Evolutionary conservation across 2,888 invertebrate species (phyloP).

Genomic region (Cyrtodaria siliqua): DNA sequence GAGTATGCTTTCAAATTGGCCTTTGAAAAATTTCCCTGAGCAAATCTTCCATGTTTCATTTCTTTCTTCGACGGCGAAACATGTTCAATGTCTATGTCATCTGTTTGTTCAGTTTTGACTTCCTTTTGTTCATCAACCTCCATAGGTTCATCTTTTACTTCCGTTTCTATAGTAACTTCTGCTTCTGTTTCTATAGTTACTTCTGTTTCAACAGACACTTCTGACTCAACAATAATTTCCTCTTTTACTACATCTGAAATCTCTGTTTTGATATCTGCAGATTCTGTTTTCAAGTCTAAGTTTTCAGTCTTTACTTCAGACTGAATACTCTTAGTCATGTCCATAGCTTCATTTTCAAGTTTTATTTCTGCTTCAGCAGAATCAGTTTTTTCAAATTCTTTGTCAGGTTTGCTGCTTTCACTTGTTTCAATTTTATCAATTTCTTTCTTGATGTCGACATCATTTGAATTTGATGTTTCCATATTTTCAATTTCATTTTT

Average conservation of each 20-base stretch:
- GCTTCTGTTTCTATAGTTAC: too few relatives aligned
- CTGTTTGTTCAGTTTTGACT: slow-evolving; percentile 34
- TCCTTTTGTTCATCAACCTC: slow-evolving; percentile 38
- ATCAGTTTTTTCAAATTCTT: slow-evolving; percentile 20
- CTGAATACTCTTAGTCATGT: slow-evolving; percentile 42
- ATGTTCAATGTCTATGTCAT: slow-evolving; percentile 56
- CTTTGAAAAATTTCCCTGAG: slow-evolving; percentile 64
- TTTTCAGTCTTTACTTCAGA: slow-evolving; percentile 3
- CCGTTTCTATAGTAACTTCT: background rate
- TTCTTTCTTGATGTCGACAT: slow-evolving; percentile 10
- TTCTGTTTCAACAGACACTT: background rate
- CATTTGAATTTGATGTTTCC: slow-evolving; percentile 23
- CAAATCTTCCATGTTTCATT: slow-evolving; percentile 44
- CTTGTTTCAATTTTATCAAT: slow-evolving; percentile 25
- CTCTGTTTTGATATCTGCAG: slow-evolving; percentile 3
- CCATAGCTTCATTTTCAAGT: slow-evolving; percentile 13
- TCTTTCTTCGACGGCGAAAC: slow-evolving; percentile 56
- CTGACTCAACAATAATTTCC: slow-evolving; percentile 85
- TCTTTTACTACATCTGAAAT: slow-evolving; percentile 80
- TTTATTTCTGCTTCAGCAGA: slow-evolving; percentile 27
- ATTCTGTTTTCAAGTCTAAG: slow-evolving; percentile 34
- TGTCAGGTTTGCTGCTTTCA: slow-evolving; percentile 8
- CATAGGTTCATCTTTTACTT: slow-evolving; percentile 50
- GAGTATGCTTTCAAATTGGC: slow-evolving; percentile 52
- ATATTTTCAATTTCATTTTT: slow-evolving; percentile 6